These are phyloP conservation scores for Mercenaria mercenaria DNA, from an alignment of 1,140 invertebrate genomes.

Conservation along the genomic window DNA sequence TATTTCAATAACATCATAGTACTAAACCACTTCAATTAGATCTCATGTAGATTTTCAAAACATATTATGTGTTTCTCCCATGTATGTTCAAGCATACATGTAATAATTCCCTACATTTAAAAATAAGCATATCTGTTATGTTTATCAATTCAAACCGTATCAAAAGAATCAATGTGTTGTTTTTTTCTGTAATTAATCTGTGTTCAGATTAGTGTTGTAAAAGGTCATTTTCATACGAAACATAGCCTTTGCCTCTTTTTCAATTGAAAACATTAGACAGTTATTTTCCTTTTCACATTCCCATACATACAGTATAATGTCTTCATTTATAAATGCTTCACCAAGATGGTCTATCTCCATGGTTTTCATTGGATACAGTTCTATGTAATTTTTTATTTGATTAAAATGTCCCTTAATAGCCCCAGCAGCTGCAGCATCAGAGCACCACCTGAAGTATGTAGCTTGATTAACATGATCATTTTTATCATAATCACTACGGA, in stretches of 20 bases:
- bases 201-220: no score
- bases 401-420: neutral
- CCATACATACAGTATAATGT: neutral
- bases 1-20: no score
- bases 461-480: constrained; percentile 63
- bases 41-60: no score
- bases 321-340: neutral
- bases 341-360: neutral
- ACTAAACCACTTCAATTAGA: no score
- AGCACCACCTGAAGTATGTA: constrained; percentile 56
- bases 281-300: neutral
- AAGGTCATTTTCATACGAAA: constrained; percentile 18
- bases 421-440: constrained; percentile 37
- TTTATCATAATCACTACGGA: constrained; percentile 51
- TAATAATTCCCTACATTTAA: no score
- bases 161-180: no score
- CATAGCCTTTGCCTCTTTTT: neutral
- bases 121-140: no score
- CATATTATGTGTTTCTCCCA: no score
- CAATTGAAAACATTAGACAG: constrained; percentile 13
- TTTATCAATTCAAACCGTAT: no score
- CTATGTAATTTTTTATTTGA: neutral
- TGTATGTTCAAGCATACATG: no score
- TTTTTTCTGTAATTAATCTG: no score
- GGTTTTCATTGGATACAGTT: neutral